These are phyloP conservation scores for Leucoma salicis DNA, from an alignment of 2,888 invertebrate genomes.

Conservation along the genomic window DNA sequence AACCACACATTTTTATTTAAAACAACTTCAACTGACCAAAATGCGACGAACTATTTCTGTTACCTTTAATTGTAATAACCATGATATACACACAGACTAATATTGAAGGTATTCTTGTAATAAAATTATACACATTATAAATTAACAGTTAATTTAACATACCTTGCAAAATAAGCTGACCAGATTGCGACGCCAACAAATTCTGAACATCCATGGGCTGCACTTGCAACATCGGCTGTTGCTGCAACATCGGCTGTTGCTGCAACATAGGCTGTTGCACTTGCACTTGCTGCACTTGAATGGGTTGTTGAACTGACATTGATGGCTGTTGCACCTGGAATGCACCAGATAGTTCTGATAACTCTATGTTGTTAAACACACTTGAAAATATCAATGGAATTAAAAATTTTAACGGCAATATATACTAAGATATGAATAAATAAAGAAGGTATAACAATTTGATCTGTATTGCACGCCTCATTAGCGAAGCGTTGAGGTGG, in stretches of 20 bases:
- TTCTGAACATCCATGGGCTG: constrained; percentile 77
- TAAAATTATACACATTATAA: neutral
- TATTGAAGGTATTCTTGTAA: neutral
- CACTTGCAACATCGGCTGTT: constrained; percentile 66
- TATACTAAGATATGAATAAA: too few species aligned
- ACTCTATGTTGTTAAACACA: too few species aligned
- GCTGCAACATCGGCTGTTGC: constrained; percentile 47
- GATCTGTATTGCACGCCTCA: too few species aligned
- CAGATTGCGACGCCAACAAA: constrained; percentile 68
- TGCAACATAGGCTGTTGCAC: constrained; percentile 29
- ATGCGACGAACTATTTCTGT: too few species aligned
- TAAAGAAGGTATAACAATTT: too few species aligned
- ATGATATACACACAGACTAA: too few species aligned
- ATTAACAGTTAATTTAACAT: neutral
- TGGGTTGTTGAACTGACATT: constrained; percentile 46
- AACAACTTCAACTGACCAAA: too few species aligned
- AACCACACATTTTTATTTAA: too few species aligned
- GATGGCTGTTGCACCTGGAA: constrained; percentile 45
- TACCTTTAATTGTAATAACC: too few species aligned
- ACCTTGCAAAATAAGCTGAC: constrained; percentile 76
- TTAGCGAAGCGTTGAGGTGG: too few species aligned
- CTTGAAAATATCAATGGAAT: too few species aligned
- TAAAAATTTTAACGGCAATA: too few species aligned
- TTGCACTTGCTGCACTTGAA: constrained; percentile 65
- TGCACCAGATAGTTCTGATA: neutral